Conservation (phyloP, 2,888 invertebrate species). For the Diarsia dahlii region DNA sequence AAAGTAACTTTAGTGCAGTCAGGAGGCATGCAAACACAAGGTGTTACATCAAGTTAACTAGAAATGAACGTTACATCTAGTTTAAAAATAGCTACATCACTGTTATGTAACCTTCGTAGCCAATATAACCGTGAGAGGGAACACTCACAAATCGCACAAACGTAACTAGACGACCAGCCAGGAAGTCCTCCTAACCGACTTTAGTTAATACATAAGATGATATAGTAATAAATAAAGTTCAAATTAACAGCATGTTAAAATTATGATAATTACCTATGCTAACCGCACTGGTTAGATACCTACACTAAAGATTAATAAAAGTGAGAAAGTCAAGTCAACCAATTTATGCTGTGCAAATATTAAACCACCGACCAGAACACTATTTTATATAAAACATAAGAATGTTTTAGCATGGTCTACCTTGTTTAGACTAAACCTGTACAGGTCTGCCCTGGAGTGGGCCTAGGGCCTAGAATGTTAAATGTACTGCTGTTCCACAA, state of each 20-base stretch:
- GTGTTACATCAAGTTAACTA: neutral
- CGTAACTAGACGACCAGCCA: conserved; percentile 9
- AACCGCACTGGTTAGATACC: neutral
- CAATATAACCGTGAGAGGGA: conserved; percentile 42
- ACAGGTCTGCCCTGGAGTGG: neutral
- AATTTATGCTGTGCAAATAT: neutral
- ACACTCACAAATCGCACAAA: conserved; percentile 25
- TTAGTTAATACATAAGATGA: neutral
- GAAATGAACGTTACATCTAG: neutral
- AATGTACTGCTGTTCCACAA: neutral
- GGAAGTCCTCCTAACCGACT: neutral
- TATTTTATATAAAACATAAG: neutral
- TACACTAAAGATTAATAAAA: too few species aligned
- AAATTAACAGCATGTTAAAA: neutral
- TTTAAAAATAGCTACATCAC: conserved; percentile 37
- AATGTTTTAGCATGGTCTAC: neutral
- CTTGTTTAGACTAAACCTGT: neutral
- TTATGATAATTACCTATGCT: neutral
- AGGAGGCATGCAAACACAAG: neutral
- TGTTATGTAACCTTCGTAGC: conserved; percentile 34
- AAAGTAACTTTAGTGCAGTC: neutral
- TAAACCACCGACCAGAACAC: conserved; percentile 3
- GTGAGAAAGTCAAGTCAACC: neutral
- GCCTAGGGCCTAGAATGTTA: too few species aligned
- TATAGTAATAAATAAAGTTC: neutral